Evolutionary conservation across 2,797 vertebrate genomes (phyloP).

Genomic region (Linurgus olivaceus): DNA sequence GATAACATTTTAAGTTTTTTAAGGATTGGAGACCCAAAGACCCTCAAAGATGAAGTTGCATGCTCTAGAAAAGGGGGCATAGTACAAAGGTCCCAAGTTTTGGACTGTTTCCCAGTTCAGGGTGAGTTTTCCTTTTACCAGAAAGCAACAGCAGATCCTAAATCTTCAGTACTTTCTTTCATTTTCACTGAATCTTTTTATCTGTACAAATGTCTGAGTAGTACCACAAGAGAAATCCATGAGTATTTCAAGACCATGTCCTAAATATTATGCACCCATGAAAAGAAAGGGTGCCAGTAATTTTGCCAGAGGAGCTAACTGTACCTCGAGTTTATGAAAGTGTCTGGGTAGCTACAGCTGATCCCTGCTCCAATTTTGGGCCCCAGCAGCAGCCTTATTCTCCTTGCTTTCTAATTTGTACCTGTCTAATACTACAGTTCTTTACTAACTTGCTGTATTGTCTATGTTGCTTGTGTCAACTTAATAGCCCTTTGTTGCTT

Average conservation of each 20-base stretch:
- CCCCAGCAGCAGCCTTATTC: not conserved
- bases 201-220: not conserved
- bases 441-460: constrained; percentile 72
- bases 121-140: not conserved
- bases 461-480: constrained; percentile 76
- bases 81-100: not conserved
- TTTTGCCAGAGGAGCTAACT: not conserved
- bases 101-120: not conserved
- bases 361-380: not conserved
- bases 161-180: not conserved
- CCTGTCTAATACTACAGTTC: constrained; percentile 30
- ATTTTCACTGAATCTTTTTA: not conserved
- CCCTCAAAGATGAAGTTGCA: not conserved
- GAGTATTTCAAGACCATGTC: not conserved
- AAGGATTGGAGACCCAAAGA: not conserved
- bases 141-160: not conserved
- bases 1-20: not conserved
- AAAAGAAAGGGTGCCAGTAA: not conserved
- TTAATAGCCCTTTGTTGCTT: constrained; percentile 80
- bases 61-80: not conserved
- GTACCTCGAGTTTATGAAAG: not conserved
- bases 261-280: not conserved
- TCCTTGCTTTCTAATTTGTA: constrained; percentile 25
- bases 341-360: not conserved
- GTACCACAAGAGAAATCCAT: not conserved